A percentile compares a stretch with the other conserved stretches of the same genome.
Evolutionary conservation across 2,888 invertebrate species (phyloP).

Genomic region (Tipula lateralis): DNA sequence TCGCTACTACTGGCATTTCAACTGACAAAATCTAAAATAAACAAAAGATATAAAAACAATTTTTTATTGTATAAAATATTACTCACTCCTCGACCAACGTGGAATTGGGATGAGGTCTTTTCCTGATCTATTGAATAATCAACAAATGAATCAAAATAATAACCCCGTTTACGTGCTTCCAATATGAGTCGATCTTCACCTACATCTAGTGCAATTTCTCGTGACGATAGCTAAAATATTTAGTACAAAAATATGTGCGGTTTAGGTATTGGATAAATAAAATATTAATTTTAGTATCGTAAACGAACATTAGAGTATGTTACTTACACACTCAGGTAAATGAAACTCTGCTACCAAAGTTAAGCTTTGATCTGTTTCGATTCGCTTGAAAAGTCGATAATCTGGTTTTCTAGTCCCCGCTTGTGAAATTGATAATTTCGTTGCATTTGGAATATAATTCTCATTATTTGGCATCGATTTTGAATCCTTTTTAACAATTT

Average conservation of each 20-base stretch:
- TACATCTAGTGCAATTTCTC: conserved; percentile 62
- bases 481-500: conserved; percentile 35
- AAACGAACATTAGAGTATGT: neutral
- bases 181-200: conserved; percentile 72
- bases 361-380: conserved; percentile 44
- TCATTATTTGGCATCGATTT: conserved; percentile 30
- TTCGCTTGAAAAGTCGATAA: conserved; percentile 57
- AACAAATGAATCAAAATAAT: conserved; percentile 64
- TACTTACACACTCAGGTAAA: conserved; percentile 47
- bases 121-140: conserved; percentile 62
- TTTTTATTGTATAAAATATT: neutral
- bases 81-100: conserved; percentile 52
- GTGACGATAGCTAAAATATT: conserved; percentile 52
- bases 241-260: neutral
- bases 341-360: conserved; percentile 47
- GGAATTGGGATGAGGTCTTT: conserved; percentile 51
- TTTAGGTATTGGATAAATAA: neutral
- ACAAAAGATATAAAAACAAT: neutral
- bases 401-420: conserved; percentile 50
- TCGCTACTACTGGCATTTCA: neutral
- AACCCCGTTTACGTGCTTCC: conserved; percentile 57
- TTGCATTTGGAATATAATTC: conserved; percentile 33
- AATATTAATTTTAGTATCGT: neutral
- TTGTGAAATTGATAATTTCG: conserved; percentile 39
- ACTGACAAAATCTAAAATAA: conserved; percentile 19